These are phyloP conservation scores for Psittacula echo DNA, from an alignment of 2,797 vertebrate species.

Conservation along the genomic window DNA sequence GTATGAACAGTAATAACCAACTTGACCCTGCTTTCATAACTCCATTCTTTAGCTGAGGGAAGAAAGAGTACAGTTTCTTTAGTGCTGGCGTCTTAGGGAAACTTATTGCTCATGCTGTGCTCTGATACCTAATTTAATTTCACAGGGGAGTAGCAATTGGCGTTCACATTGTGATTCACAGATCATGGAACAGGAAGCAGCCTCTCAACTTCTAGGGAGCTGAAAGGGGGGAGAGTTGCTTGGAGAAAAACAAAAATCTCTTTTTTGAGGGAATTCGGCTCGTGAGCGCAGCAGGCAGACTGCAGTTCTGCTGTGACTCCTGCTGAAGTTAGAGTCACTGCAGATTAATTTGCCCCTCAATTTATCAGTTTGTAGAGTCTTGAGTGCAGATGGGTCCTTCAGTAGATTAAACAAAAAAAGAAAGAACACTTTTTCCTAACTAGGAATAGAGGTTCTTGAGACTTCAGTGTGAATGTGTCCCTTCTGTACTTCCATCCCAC, in stretches of 20 bases:
- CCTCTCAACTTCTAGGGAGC: slow-evolving; percentile 30
- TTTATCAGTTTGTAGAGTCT: neutral
- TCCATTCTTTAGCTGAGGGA: slow-evolving; percentile 25
- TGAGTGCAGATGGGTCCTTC: neutral
- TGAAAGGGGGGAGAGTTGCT: neutral
- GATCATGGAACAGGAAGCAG: slow-evolving; percentile 52
- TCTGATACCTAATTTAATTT: slow-evolving; percentile 51
- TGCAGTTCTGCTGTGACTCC: neutral
- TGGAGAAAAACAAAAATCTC: slow-evolving; percentile 37
- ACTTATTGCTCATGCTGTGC: slow-evolving; percentile 2
- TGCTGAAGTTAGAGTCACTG: neutral
- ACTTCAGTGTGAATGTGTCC: neutral
- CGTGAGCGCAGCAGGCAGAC: neutral
- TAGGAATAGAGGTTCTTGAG: neutral
- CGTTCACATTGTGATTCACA: neutral
- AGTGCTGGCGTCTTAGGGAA: neutral
- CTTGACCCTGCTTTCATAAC: slow-evolving; percentile 37
- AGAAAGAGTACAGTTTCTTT: slow-evolving; percentile 14
- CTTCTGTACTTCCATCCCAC: neutral
- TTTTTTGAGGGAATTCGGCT: neutral
- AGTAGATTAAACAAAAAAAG: neutral
- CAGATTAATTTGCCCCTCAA: neutral
- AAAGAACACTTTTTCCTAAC: neutral
- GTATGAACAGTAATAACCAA: slow-evolving; percentile 24
- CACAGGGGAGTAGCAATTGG: slow-evolving; percentile 1